A percentile compares a stretch with the other conserved stretches of the same genome.
Conservation (phyloP, 2,888 invertebrate species). For the Osedax fenrisi region DNA sequence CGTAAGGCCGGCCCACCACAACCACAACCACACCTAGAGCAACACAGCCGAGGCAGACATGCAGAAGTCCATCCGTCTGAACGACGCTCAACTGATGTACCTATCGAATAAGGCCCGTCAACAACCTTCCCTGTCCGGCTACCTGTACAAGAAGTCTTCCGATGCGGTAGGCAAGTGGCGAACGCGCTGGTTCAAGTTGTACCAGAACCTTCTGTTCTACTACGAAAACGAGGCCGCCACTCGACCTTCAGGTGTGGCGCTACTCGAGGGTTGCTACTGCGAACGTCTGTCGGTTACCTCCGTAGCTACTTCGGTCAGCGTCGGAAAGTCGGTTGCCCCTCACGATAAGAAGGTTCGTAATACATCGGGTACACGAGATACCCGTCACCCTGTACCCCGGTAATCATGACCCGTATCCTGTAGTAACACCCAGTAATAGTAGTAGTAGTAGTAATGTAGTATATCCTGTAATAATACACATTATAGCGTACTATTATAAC, state of each 20-base stretch:
- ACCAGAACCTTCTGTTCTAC: slow-evolving; percentile 77
- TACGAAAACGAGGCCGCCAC: slow-evolving; percentile 71
- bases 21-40: too few species aligned
- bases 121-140: slow-evolving; percentile 70
- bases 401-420: too few species aligned
- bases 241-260: slow-evolving; percentile 69
- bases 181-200: slow-evolving; percentile 52
- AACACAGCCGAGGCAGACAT: too few species aligned
- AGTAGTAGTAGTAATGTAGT: too few species aligned
- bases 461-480: too few species aligned
- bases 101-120: slow-evolving; percentile 73
- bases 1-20: too few species aligned
- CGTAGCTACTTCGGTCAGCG: not conserved
- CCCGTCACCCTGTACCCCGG: too few species aligned
- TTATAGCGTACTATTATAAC: too few species aligned
- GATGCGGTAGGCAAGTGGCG: slow-evolving; percentile 75
- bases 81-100: slow-evolving; percentile 68
- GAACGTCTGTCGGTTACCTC: slow-evolving; percentile 39
- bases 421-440: too few species aligned
- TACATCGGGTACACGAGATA: too few species aligned
- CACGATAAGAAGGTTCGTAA: not conserved
- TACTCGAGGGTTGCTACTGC: slow-evolving; percentile 73
- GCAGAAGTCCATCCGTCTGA: slow-evolving; percentile 71
- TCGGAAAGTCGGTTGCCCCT: not conserved
- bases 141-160: slow-evolving; percentile 70